Percentiles rank a stretch among this genome's conserved stretches.
These are phyloP conservation scores for Tragelaphus strepsiceros DNA, from an alignment of 2,113 vertebrate genomes.

Conservation along the genomic window DNA sequence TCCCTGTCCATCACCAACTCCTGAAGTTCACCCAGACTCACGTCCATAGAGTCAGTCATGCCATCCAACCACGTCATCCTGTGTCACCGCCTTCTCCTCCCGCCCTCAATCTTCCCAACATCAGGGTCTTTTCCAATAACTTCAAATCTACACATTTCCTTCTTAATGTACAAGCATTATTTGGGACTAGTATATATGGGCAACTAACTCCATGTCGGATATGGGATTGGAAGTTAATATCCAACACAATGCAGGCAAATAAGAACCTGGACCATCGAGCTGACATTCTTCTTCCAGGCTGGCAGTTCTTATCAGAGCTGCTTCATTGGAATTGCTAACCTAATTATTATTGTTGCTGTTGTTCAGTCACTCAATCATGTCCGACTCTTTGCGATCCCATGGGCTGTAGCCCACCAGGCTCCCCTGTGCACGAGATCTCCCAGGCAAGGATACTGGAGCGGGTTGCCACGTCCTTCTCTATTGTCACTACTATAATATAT, in stretches of 20 bases:
- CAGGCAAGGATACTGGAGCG: background rate
- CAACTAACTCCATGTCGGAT: fast-evolving
- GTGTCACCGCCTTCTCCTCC: background rate
- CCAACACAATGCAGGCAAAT: background rate
- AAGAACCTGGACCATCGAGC: background rate
- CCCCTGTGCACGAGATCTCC: background rate
- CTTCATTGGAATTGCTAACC: background rate
- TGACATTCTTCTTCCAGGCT: background rate
- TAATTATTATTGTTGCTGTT: background rate
- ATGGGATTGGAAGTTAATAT: background rate
- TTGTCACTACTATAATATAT: fast-evolving
- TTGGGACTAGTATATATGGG: background rate
- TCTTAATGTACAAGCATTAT: background rate
- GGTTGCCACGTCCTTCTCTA: background rate
- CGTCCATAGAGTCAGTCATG: fast-evolving
- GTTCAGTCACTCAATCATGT: fast-evolving
- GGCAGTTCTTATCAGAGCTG: background rate
- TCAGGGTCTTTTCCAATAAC: background rate
- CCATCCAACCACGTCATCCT: background rate
- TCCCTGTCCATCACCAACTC: background rate
- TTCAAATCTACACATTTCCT: background rate
- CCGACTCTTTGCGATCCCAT: fast-evolving
- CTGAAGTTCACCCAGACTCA: background rate
- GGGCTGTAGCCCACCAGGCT: background rate
- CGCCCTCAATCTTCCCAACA: background rate